Conservation (phyloP, 1,140 invertebrate species). For the Drosophila nikananu region DNA sequence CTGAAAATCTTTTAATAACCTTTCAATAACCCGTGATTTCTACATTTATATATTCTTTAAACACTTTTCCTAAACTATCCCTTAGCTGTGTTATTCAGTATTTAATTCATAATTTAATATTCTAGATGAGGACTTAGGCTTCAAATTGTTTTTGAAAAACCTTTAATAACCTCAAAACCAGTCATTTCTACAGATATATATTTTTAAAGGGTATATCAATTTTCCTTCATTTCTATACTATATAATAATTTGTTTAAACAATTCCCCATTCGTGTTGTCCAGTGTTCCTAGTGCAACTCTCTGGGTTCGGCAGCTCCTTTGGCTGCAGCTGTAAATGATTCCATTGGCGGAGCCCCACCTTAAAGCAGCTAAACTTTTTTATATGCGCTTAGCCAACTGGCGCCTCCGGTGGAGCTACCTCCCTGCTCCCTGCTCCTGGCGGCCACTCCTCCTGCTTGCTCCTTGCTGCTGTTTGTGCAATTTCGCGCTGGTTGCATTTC, state of each 20-base stretch:
- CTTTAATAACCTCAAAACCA: no score
- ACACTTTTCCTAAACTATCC: no score
- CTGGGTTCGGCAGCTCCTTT: constrained; percentile 41
- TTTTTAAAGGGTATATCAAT: neutral
- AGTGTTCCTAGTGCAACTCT: constrained; percentile 22
- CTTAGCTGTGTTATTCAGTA: no score
- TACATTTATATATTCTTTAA: neutral
- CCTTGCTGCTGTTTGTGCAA: constrained; percentile 57
- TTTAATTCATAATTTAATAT: no score
- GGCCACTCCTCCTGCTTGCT: constrained; percentile 39
- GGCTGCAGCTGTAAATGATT: constrained; percentile 73
- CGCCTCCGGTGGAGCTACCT: constrained; percentile 43
- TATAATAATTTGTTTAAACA: neutral
- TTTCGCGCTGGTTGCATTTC: constrained; percentile 81
- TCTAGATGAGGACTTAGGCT: no score
- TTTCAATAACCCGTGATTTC: no score
- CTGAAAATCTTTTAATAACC: no score
- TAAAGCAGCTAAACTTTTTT: constrained; percentile 81
- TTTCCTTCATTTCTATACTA: neutral
- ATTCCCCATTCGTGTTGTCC: neutral
- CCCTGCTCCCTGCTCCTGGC: neutral
- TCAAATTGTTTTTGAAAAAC: no score
- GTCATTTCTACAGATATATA: neutral
- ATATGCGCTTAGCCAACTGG: constrained; percentile 81
- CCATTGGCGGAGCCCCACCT: constrained; percentile 72